These are phyloP conservation scores for Formica selysi DNA, from an alignment of 1,140 invertebrate species.

Conservation along the genomic window DNA sequence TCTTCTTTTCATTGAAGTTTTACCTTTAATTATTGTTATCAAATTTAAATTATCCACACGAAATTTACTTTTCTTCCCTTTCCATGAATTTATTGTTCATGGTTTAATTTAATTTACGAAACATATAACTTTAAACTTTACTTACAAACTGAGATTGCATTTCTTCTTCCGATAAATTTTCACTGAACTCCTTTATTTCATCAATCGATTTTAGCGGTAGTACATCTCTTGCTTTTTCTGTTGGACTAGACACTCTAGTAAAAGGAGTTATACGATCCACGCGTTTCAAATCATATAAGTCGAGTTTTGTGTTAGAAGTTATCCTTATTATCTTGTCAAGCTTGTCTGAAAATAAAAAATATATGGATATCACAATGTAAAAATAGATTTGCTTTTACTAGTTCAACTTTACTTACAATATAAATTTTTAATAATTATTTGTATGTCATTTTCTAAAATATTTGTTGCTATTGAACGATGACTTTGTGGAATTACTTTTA, in stretches of 20 bases:
- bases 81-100: not conserved
- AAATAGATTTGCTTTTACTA: too few relatives aligned
- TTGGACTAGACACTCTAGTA: not conserved
- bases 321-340: not conserved
- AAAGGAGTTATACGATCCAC: not conserved
- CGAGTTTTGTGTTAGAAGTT: not conserved
- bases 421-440: too few relatives aligned
- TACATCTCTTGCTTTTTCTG: not conserved
- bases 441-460: too few relatives aligned
- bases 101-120: not conserved
- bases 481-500: too few relatives aligned
- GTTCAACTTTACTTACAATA: too few relatives aligned
- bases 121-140: slow-evolving; percentile 2
- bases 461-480: too few relatives aligned
- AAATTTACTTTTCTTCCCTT: not conserved
- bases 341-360: too few relatives aligned
- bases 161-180: not conserved
- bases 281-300: not conserved
- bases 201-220: not conserved
- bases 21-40: not conserved
- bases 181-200: not conserved
- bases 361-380: too few relatives aligned
- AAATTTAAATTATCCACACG: not conserved
- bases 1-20: not conserved
- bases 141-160: not conserved